These are phyloP conservation scores for Thera britannica DNA, from an alignment of 2,888 invertebrate genomes.

Conservation along the genomic window DNA sequence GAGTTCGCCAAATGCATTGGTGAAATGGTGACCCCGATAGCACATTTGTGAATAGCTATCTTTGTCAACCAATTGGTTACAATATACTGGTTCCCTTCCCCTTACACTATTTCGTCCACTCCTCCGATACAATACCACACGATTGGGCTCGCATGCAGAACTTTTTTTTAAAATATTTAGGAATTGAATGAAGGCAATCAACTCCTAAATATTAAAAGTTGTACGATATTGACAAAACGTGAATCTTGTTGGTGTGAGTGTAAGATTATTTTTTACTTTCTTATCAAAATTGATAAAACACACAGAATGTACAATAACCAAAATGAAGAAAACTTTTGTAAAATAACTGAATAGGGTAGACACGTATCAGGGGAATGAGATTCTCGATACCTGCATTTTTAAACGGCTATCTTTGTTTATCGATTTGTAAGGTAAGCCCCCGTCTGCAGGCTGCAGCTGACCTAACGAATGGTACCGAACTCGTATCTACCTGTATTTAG, in stretches of 20 bases:
- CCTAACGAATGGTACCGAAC: no score
- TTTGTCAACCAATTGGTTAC: neutral
- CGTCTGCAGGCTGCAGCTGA: no score
- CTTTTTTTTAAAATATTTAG: no score
- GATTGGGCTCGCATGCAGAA: neutral
- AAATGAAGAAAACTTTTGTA: no score
- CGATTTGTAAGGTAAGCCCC: conserved; percentile 2
- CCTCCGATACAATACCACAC: neutral
- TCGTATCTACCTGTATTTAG: no score
- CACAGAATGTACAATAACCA: no score
- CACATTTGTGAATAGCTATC: conserved; percentile 24
- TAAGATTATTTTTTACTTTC: no score
- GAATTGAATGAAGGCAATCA: no score
- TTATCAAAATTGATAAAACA: no score
- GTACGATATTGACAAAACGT: no score
- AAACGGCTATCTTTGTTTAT: conserved; percentile 18
- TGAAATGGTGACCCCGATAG: neutral
- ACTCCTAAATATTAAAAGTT: no score
- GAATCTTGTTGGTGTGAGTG: no score
- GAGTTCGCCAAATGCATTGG: conserved; percentile 8
- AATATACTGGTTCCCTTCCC: neutral
- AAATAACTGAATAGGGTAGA: neutral
- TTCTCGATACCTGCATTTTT: conserved; percentile 5
- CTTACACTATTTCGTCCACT: neutral
- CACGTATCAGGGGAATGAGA: neutral